Evolutionary conservation across 2,797 vertebrate genomes (phyloP).

Genomic region (Coilia nasus): DNA sequence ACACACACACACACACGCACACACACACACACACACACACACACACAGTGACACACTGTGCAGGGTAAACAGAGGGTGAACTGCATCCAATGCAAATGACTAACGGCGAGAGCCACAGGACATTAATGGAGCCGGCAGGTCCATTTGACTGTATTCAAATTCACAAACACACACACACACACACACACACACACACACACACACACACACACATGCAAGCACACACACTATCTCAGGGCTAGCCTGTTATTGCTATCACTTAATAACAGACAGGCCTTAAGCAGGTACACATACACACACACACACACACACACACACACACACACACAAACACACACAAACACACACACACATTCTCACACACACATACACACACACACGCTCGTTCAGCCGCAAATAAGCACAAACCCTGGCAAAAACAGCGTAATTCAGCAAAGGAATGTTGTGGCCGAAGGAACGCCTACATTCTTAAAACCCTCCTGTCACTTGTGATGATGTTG

Average conservation of each 20-base stretch:
- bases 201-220: not conserved
- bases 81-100: not conserved
- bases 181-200: too few relatives aligned
- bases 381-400: not conserved
- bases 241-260: too few relatives aligned
- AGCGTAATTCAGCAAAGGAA: too few relatives aligned
- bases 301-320: not conserved
- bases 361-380: not conserved
- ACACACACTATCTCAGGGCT: not conserved
- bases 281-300: not conserved
- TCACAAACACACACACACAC: not conserved
- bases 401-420: not conserved
- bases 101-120: not conserved
- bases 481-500: not conserved
- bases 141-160: slow-evolving; percentile 4
- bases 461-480: too few relatives aligned
- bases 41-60: not conserved
- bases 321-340: too few relatives aligned
- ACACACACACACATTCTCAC: not conserved
- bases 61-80: not conserved
- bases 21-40: too few relatives aligned
- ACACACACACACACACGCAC: too few relatives aligned
- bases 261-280: too few relatives aligned
- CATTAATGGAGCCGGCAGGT: not conserved
- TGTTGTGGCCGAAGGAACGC: too few relatives aligned